These are phyloP conservation scores for Thyatira batis DNA, from an alignment of 2,888 invertebrate species.

Conservation along the genomic window DNA sequence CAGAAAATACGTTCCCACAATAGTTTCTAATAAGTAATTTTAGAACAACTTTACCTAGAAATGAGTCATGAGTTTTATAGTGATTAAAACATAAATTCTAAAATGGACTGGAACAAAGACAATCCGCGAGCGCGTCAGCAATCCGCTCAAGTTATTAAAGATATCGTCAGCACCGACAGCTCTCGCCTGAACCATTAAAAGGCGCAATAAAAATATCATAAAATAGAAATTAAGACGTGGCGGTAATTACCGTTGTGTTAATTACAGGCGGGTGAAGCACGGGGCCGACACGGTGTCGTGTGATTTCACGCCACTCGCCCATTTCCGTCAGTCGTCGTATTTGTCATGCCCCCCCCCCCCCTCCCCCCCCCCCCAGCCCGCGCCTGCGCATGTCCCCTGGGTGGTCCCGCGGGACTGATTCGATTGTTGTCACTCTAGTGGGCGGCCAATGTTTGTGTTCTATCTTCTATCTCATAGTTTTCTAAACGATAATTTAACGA, in stretches of 20 bases:
- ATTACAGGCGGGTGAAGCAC: constrained; percentile 22
- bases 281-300: constrained; percentile 29
- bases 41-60: too few relatives aligned
- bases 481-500: too few relatives aligned
- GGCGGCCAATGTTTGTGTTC: background rate
- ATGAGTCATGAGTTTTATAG: background rate
- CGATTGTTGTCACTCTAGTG: background rate
- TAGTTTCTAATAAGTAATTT: too few relatives aligned
- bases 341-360: background rate
- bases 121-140: too few relatives aligned
- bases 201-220: background rate
- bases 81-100: background rate
- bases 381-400: background rate
- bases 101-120: too few relatives aligned
- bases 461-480: too few relatives aligned
- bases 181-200: background rate
- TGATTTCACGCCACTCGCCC: constrained; percentile 14
- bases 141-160: background rate
- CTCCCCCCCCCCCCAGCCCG: background rate
- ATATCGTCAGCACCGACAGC: background rate
- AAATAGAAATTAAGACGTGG: constrained; percentile 1
- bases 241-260: constrained; percentile 14
- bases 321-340: constrained; percentile 8
- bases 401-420: background rate
- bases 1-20: too few relatives aligned